Percentiles rank a stretch among this genome's conserved stretches.
phyloP scores from a whole-genome alignment of 1,140 invertebrate genomes.

The Saccostrea glomerata region DNA sequence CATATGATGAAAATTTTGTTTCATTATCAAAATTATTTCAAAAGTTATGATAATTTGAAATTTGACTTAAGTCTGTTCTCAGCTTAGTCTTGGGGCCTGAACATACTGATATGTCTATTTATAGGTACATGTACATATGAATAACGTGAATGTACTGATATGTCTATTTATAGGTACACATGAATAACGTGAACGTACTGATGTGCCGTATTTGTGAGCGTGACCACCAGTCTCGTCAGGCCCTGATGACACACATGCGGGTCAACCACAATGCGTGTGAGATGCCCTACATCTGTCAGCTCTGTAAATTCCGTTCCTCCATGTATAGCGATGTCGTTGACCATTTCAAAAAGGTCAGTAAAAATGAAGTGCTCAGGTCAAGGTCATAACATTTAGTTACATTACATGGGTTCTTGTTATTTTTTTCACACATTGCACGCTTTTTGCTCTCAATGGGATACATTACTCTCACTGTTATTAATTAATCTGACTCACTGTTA shows the following conservation, averaged over 20 bases:
- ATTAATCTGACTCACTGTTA: too few relatives aligned
- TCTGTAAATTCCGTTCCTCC: constrained; percentile 76
- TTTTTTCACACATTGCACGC: too few relatives aligned
- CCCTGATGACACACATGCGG: constrained; percentile 73
- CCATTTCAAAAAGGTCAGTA: constrained; percentile 77
- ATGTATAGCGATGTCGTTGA: constrained; percentile 78
- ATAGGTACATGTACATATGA: constrained; percentile 77
- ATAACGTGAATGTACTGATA: constrained; percentile 68
- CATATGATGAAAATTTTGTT: too few relatives aligned
- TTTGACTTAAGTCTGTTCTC: too few relatives aligned
- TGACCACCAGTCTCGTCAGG: constrained; percentile 67
- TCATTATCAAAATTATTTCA: too few relatives aligned
- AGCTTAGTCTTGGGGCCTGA: too few relatives aligned
- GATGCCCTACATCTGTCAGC: constrained; percentile 77
- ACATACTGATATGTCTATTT: constrained; percentile 58
- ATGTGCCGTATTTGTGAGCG: constrained; percentile 78
- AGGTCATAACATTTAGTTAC: too few relatives aligned
- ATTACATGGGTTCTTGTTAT: too few relatives aligned
- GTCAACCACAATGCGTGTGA: constrained; percentile 73
- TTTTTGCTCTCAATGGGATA: too few relatives aligned
- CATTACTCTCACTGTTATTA: too few relatives aligned
- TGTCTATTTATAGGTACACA: constrained; percentile 71
- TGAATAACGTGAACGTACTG: constrained; percentile 74
- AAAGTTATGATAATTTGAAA: too few relatives aligned
- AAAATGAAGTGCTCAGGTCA: neutral